A percentile compares a stretch with the other conserved stretches of the same genome.
phyloP scores from a whole-genome alignment of 35 echinoderm and acorn worm species.

The Chiridota heheva region DNA sequence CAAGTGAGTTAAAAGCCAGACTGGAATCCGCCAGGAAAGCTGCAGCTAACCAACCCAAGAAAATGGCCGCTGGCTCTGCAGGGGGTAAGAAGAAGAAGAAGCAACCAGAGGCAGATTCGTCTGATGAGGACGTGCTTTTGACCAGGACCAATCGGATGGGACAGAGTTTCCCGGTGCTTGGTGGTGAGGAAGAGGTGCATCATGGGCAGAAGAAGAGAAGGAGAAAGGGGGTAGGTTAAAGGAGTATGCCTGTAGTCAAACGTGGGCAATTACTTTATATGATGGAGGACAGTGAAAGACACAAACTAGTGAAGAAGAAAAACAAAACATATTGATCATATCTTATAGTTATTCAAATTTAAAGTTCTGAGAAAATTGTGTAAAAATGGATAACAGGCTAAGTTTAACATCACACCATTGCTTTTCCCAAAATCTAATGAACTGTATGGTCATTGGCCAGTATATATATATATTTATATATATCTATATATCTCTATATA shows the following conservation, averaged over 20 bases:
- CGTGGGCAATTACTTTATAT: too few species aligned
- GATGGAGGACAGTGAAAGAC: too few species aligned
- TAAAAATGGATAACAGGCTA: too few species aligned
- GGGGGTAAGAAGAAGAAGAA: neutral
- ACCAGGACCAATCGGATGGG: conserved; percentile 83
- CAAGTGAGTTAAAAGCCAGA: conserved; percentile 65
- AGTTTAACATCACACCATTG: too few species aligned
- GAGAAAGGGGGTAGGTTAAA: conserved; percentile 54
- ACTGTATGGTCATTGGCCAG: too few species aligned
- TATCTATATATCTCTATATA: too few species aligned
- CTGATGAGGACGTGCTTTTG: conserved; percentile 67
- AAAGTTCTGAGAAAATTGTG: too few species aligned
- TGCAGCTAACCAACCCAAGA: conserved; percentile 31
- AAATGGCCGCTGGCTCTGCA: neutral
- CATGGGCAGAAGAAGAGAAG: conserved; percentile 61
- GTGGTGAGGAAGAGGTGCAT: conserved; percentile 22
- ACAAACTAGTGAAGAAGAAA: neutral
- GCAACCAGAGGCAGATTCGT: conserved; percentile 26
- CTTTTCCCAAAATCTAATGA: too few species aligned
- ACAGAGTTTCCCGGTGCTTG: conserved; percentile 87
- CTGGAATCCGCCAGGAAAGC: conserved; percentile 74
- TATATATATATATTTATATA: too few species aligned
- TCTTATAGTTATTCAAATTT: too few species aligned
- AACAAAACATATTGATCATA: neutral
- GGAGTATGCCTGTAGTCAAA: too few species aligned